Evolutionary conservation across 2,797 vertebrate genomes (phyloP).

Genomic region (Dendrocincla tyrannina): DNA sequence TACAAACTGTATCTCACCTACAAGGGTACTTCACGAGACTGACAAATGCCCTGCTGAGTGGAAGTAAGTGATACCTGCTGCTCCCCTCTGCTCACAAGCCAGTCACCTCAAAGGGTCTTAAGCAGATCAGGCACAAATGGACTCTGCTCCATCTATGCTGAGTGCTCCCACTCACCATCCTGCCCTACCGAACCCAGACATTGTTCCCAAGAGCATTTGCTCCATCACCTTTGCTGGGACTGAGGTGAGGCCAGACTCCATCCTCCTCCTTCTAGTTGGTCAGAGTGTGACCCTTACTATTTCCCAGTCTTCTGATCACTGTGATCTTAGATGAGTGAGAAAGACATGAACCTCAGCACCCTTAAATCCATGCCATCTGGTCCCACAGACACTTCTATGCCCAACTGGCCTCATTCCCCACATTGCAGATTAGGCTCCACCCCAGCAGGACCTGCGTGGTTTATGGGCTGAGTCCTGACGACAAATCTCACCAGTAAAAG

Average conservation of each 20-base stretch:
- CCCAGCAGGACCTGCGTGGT: neutral
- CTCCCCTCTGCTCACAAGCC: neutral
- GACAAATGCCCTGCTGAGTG: neutral
- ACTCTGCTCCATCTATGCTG: neutral
- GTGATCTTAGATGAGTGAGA: neutral
- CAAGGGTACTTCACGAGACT: neutral
- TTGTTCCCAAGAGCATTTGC: neutral
- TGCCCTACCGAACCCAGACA: neutral
- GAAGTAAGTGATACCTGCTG: neutral
- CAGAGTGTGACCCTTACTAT: neutral
- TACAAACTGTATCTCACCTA: neutral
- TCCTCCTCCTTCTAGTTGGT: neutral
- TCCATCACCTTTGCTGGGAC: neutral
- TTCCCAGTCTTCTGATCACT: neutral
- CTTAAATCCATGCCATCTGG: neutral
- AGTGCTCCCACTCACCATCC: neutral
- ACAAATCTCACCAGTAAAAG: neutral
- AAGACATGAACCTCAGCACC: neutral
- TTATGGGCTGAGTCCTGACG: neutral
- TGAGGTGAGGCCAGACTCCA: neutral
- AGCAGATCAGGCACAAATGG: neutral
- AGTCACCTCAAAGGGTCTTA: neutral
- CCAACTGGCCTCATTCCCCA: neutral
- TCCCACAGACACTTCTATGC: fast-evolving
- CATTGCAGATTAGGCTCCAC: neutral